These are phyloP conservation scores for Cydia pomonella DNA, from an alignment of 1,140 invertebrate genomes.

Conservation along the genomic window DNA sequence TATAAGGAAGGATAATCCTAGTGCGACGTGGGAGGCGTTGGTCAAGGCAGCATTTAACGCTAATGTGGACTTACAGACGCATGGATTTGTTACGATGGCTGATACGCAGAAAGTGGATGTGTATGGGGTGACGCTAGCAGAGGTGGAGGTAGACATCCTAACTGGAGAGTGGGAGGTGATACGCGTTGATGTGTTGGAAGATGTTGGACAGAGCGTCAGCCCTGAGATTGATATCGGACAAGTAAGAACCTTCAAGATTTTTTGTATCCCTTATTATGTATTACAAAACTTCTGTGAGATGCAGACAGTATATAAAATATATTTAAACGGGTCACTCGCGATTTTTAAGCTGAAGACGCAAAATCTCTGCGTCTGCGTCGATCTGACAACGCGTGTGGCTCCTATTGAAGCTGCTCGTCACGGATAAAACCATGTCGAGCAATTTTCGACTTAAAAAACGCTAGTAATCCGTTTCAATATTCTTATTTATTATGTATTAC, in stretches of 20 bases:
- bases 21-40: conserved; percentile 83
- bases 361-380: no score
- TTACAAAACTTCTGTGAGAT: no score
- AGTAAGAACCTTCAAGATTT: conserved; percentile 51
- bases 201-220: conserved; percentile 87
- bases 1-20: conserved; percentile 76
- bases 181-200: conserved; percentile 88
- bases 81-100: conserved; percentile 78
- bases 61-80: conserved; percentile 83
- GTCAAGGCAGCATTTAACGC: conserved; percentile 78
- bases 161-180: conserved; percentile 86
- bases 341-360: no score
- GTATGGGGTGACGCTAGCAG: conserved; percentile 82
- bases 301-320: no score
- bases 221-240: conserved; percentile 92
- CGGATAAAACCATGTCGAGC: no score
- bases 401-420: no score
- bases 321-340: no score
- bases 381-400: no score
- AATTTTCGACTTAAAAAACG: no score
- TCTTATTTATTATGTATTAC: no score
- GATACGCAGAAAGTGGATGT: conserved; percentile 81
- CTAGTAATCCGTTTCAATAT: no score
- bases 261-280: background rate
- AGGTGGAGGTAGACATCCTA: conserved; percentile 89